Evolutionary conservation across 2,113 vertebrate species (phyloP).

Genomic region (Setophaga kirtlandii): DNA sequence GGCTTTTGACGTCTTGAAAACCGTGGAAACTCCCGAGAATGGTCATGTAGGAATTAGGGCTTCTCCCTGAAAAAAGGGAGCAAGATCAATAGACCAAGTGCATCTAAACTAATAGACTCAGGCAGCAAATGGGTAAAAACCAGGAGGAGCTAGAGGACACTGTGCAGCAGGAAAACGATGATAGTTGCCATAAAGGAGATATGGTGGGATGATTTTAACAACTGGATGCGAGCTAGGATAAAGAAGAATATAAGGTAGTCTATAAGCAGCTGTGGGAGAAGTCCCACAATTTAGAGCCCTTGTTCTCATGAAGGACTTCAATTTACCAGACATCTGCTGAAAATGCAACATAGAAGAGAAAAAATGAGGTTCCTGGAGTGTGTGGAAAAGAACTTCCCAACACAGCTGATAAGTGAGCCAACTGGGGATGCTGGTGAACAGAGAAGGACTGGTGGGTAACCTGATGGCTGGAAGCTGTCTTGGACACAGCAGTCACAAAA

Average conservation of each 20-base stretch:
- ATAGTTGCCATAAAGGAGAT: neutral
- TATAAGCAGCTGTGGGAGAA: neutral
- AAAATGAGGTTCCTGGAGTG: neutral
- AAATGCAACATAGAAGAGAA: neutral
- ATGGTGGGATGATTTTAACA: neutral
- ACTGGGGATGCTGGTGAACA: neutral
- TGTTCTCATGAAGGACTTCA: neutral
- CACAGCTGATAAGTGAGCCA: neutral
- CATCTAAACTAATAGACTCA: neutral
- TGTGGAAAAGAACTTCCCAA: neutral
- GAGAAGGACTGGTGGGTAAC: neutral
- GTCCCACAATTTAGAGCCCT: neutral
- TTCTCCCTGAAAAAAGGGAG: neutral
- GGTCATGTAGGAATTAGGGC: rapidly evolving
- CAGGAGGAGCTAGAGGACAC: neutral
- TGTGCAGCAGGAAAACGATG: neutral
- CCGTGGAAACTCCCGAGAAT: neutral
- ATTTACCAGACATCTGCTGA: neutral
- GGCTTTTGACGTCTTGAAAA: neutral
- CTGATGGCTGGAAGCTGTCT: neutral
- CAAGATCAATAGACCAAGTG: neutral
- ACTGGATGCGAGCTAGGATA: neutral
- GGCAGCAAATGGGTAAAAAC: neutral
- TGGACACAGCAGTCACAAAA: neutral
- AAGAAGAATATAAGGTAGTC: neutral